phyloP scores from a whole-genome alignment of 2,888 invertebrate species.

The Leptura quadrifasciata region DNA sequence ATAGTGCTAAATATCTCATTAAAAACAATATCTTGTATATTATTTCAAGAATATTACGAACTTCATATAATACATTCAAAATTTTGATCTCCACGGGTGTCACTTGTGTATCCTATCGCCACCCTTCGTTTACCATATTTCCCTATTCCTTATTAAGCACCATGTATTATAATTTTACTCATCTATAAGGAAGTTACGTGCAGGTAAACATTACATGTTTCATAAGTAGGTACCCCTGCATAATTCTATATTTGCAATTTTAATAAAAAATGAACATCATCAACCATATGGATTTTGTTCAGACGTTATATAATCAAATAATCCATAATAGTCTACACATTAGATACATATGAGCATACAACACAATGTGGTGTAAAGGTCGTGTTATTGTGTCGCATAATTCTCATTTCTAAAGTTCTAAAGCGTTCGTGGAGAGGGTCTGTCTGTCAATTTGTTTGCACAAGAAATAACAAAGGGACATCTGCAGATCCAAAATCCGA shows the following conservation, averaged over 20 bases:
- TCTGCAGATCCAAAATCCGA: conserved; percentile 68
- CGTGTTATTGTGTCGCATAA: conserved; percentile 45
- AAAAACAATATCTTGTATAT: too few species aligned
- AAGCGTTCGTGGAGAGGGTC: conserved; percentile 44
- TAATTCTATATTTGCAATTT: neutral
- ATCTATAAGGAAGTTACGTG: too few species aligned
- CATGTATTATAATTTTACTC: too few species aligned
- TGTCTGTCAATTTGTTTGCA: conserved; percentile 60
- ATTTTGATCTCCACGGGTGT: too few species aligned
- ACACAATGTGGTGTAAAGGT: conserved; percentile 16
- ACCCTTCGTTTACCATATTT: too few species aligned
- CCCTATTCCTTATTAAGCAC: too few species aligned
- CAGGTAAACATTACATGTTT: too few species aligned
- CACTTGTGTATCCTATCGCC: too few species aligned
- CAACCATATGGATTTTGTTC: neutral
- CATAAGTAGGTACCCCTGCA: neutral
- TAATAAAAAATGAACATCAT: neutral
- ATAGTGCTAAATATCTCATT: too few species aligned
- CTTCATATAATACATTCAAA: too few species aligned
- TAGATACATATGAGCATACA: conserved; percentile 10
- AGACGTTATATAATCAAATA: conserved; percentile 10
- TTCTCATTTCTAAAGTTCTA: conserved; percentile 37
- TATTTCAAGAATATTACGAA: too few species aligned
- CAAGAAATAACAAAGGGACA: conserved; percentile 66
- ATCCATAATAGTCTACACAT: neutral